Base-by-base conservation (phyloP, 2,888 invertebrate genomes). In the Oligia latruncula region DNA sequence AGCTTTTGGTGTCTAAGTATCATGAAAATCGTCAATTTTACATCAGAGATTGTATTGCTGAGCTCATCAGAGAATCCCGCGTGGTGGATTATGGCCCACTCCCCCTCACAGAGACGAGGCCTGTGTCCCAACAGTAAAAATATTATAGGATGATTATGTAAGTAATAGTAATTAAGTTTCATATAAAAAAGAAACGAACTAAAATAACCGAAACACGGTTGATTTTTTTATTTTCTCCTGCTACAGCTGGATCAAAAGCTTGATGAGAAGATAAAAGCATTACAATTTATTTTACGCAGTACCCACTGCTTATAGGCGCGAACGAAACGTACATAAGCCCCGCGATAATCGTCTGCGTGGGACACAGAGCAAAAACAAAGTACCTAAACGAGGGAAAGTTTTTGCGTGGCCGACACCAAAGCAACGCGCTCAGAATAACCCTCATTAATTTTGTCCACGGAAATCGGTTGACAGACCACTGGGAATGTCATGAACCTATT, bases 381-480 rank as follows among this genome's bases (percentile, higher is more conserved):
- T 85, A 60, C n/a, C n/a, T 60, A 87, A 89, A 85, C 87, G 89
- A 87, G 81, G 81, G 78, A 87, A 92, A 92, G 88, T 92, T 93
- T 92, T 92, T 92, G 90, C 89, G 75, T 80, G 76, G 84, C 82
- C 88, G 83, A 84, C 90, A 89, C 90, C 85, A 90, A 89, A 85
- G 87, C 87, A 81, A 87, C 88, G 87, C 87, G 87, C 64, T 78
- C 76, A 84, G 91, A 92, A 91, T 92, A 92, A 88, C n/a, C 80
- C 82, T 90, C 90, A 93, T 92, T 92, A 92, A 93, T 93, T 91
- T 93, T 88, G 85, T 86, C 88, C 89, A 87, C 84, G 90, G 85
- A 90, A 92, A 92, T 90, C 85, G 88, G 92, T 92, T 92, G 91
- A 91, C 91, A 91, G 87, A 87, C 90, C 91, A 91, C 85, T 90